Evolutionary conservation across 2,797 vertebrate genomes (phyloP), one percentile per base, ranked within the genome.

Genomic region (Crossoptilon crossoptilon): DNA sequence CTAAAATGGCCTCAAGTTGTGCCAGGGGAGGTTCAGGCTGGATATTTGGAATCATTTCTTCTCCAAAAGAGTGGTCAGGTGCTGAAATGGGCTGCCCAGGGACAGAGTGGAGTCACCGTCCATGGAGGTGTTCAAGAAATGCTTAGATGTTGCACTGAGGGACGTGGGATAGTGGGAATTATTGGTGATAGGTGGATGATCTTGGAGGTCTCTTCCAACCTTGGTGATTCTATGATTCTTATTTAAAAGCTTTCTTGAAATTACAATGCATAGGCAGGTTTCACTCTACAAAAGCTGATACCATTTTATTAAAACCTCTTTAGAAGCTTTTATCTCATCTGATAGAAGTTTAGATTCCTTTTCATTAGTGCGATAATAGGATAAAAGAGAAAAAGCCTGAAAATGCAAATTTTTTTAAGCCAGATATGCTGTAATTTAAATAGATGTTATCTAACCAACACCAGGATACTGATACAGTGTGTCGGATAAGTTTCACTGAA

Each of bases 401-500:
- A 74, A 69, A 88, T 80, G 22, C 12, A 88, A 87, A 11, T 14
- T 0, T 14, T 43, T 80, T 64, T 5, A 91, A 83, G 37, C 4
- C 16, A 91, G 48, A 69, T 63, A 85, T 3, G 18, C 37, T 62
- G 0, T 27, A 55, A 35, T 62, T 90, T 66, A 78, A 35, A 66
- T 43, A 27, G 22, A 81, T 56, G 51, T n/a, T 24, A 41, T 56
- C 78, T 75, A 66, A 89, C 85, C 41, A 69, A 5, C n/a, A 77
- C 21, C 55, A 75, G 73, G 63, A 92, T 95, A 95, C 33, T 29
- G 69, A 72, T n/a, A 70, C 70, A 59, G 39, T 37, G 58, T 85
- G 92, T 83, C 73, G 78, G 35, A 55, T 59, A 75, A n/a, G 58
- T n/a, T 69, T 75, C 67, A 66, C 14, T 78, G 14, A 91, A 93